Conservation (phyloP, 2,113 vertebrate genomes). For the Anhinga rufa region DNA sequence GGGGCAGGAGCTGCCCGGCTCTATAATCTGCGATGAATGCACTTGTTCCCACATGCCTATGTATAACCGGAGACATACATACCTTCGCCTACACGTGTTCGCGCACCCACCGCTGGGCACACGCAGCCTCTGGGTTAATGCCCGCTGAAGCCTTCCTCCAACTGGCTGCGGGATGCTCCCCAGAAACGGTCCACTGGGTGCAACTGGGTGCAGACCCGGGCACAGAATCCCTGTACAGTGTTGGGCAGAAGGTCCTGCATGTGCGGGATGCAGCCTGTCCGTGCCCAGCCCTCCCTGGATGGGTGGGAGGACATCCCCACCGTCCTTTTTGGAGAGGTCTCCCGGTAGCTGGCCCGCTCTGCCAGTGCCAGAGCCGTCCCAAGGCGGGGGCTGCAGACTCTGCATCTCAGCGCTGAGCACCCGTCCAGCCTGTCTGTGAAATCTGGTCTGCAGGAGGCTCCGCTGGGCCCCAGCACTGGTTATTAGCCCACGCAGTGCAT, state of each 20-base stretch:
- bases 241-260: neutral
- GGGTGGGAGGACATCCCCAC: neutral
- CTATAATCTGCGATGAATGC: conserved; percentile 38
- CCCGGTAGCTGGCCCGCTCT: neutral
- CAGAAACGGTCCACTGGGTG: neutral
- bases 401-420: neutral
- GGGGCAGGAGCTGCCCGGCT: conserved; percentile 39
- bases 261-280: neutral
- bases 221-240: fast-evolving
- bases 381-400: neutral
- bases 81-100: neutral
- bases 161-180: neutral
- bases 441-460: neutral
- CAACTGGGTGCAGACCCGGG: neutral
- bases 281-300: neutral
- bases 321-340: neutral
- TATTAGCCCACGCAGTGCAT: fast-evolving
- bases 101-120: neutral
- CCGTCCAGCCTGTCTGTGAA: neutral
- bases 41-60: conserved; percentile 55
- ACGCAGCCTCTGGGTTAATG: neutral
- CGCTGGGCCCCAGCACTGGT: fast-evolving
- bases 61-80: neutral
- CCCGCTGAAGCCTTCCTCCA: neutral
- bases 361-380: neutral